Evolutionary conservation across 2,888 invertebrate genomes (phyloP).

Genomic region (Thymelicus acteon): DNA sequence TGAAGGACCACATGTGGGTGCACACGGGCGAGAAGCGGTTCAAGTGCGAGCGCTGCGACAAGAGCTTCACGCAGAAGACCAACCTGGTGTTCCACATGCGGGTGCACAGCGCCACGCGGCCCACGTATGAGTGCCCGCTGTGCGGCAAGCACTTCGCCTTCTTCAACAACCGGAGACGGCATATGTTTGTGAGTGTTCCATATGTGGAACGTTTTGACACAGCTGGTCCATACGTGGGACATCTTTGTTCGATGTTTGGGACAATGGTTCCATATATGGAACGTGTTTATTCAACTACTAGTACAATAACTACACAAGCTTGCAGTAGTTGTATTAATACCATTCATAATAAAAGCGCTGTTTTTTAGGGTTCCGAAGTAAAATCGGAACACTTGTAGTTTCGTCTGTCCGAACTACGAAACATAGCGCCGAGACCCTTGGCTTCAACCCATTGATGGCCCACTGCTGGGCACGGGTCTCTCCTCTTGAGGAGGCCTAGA

Average conservation of each 20-base stretch:
- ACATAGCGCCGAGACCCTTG: no score
- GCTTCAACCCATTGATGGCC: no score
- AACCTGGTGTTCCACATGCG: constrained; percentile 72
- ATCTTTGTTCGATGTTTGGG: not conserved
- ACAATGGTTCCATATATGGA: not conserved
- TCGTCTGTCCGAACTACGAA: no score
- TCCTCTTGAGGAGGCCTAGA: no score
- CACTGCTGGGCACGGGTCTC: no score
- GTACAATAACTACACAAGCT: no score
- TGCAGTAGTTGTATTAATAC: no score
- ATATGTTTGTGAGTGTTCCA: constrained; percentile 71
- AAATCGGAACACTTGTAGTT: no score
- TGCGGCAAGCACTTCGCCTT: constrained; percentile 76
- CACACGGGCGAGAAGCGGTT: constrained; percentile 77
- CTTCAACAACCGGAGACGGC: constrained; percentile 70
- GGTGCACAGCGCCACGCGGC: constrained; percentile 62
- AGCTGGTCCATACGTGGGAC: no score
- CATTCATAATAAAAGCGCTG: no score
- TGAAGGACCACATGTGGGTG: constrained; percentile 76
- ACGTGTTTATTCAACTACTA: not conserved
- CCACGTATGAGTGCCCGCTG: constrained; percentile 69
- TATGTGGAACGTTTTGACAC: not conserved
- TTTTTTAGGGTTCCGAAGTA: no score
- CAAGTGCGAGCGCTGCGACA: constrained; percentile 73
- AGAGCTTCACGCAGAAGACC: constrained; percentile 74